Evolutionary conservation across 2,797 vertebrate genomes (phyloP), one percentile per base, ranked within the genome.

Genomic region (Acrocephalus scirpaceus): DNA sequence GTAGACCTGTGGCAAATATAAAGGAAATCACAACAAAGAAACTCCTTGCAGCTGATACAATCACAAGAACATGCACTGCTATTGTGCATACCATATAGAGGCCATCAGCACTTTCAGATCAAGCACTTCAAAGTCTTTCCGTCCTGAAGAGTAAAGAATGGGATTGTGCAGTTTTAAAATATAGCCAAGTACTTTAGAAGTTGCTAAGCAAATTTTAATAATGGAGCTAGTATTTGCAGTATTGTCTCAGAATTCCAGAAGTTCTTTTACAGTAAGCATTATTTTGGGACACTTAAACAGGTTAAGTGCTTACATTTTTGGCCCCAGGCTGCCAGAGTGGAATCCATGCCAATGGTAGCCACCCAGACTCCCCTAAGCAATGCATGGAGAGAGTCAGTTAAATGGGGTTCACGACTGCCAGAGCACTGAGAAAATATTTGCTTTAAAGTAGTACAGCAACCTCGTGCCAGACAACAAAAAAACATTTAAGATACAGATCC

Each of bases 341-440:
- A 97, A 95, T 96, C 95, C 94, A 95, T 94, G 92, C 83, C 90
- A 96, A 88, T 75, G 76, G 83, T 86, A 88, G 94, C 92, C 92
- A 97, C 93, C 73, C 90, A 97, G 94, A 86, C 76, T 93, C 80
- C 88, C 95, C 90, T 94, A 95, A 95, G 95, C 96, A 97, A 96
- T 2, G 90, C 83, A 96, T 30, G 90, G 73, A 95, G 91, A 96
- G 77, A 95, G 73, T 86, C 92, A 92, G 86, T 95, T 93, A 97
- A 95, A 78, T 2, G 80, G 88, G 22, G 45, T 94, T 91, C 88
- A 70, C 29, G 54, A 54, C 5, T 88, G 88, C 64, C 86, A 78
- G 88, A 91, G 65, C 82, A 86, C 50, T 36, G 85, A 95, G 90
- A 92, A 90, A 88, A 94, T 56, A 58, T 30, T 77, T 85, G 67